Evolutionary conservation across 1,140 invertebrate genomes (phyloP), one percentile per base, ranked within the genome.

Genomic region (Hermatobates lingyangjiaoensis): DNA sequence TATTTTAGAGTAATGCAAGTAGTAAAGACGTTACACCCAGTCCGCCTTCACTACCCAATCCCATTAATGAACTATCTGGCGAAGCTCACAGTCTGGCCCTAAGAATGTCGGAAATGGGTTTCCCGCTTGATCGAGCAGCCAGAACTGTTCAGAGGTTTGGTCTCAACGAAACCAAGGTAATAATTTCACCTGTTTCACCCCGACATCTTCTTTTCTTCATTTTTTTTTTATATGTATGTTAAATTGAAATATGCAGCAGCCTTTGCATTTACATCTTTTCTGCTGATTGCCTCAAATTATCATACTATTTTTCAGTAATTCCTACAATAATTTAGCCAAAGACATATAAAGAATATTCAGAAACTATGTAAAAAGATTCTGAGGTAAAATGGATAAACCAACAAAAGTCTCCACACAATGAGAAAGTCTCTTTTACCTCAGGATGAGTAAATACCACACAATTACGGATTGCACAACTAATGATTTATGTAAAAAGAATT

Each of bases 101-200:
- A 54, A 75, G 77, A 39, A 76, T 89, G 23, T 78, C 74, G 58
- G 74, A 76, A 45, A 92, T 92, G 87, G 87, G 87, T 1, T 92
- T 92, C 66, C 75, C 80, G 0, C 62, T 81, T 51, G 72, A 78
- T n/a, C 73, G 82, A 59, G 81, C 85, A 1, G 75, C 81, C 3
- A 73, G 81, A 56, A 80, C 83, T 14, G 80, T 83, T 57, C 72
- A 75, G 55, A 66, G 77, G 46, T 70, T 86, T 50, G 83, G 83
- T 55, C 71, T 76, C 54, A 81, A 89, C 69, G 81, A 89, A 65
- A 87, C 87, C 65, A 87, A 86, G 74, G 83, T 89, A 60, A 68
- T 66, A n/a, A n/a, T n/a, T n/a, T n/a, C 50, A 42, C 3, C 5
- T 47, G 42, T 1, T 49, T 50, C 34, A n/a, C n/a, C n/a, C n/a